Evolutionary conservation across 2,888 invertebrate species (phyloP), one percentile per base, ranked within the genome.

Genomic region (Lasioglossum lativentre): DNA sequence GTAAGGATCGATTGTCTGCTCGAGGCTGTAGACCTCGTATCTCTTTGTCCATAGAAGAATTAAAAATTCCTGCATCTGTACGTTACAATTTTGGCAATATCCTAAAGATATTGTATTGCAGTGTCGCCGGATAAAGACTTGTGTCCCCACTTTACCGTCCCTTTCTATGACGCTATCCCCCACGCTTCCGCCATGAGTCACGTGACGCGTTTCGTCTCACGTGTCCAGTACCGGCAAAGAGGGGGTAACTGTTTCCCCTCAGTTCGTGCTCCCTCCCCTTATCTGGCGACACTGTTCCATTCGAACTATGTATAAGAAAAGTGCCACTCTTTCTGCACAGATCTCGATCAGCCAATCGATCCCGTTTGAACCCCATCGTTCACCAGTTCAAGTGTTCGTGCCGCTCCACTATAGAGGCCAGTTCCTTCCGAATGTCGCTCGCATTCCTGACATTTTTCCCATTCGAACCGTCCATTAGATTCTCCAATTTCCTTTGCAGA

Each of bases 341-440:
- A 52, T 19, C 6, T 52, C 52, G 52, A 52, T 52, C 52, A 23
- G 52, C 10, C 52, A 23, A 52, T 23, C 52, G 52, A 52, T 23
- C 23, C 23, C 23, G 23, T 10, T 23, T 23, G 23, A 52, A 2
- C 5, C 0, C 47, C 14, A 47, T 45, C 59, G 80, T 79, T 75
- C 45, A 87, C 90, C 86, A 75, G 34, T 79, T 90, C 14, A 80
- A 78, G 70, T 85, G 81, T 8, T 90, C 88, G 80, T 91, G 89
- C 30, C 76, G 90, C 68, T 72, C 75, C 12, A 90, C 83, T 40
- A 91, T 89, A 10, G 5, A 52, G n/a, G 38, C 70, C 14, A 91
- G 34, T 23, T 85, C 79, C 38, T 30, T 38, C 10, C 47, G 78
- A 59, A 86, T 83, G 6, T 79, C 52, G 0, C 78, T 38, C 1